Evolutionary conservation across 37 sponge, comb jelly and placozoan genomes (phyloP), one percentile per base, ranked within the genome.

Genomic region (Bolinopsis microptera): DNA sequence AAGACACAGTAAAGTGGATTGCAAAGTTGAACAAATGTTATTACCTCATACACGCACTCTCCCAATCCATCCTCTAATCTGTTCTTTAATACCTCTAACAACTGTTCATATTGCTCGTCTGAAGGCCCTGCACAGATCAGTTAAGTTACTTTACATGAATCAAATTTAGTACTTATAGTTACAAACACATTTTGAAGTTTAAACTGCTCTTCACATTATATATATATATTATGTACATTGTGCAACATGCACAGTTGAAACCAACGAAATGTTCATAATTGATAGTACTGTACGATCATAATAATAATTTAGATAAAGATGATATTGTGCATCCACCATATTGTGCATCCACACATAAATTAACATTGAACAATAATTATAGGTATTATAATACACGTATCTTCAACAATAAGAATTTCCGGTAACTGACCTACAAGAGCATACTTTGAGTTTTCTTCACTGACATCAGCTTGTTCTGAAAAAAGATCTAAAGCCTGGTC

Each of bases 11-110:
- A 93, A 96, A 96, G 95, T 94, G 94, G 95, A 23, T 90, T 34
- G n/a, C n/a, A n/a, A n/a, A n/a, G n/a, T n/a, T n/a, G n/a, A n/a
- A n/a, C n/a, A n/a, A n/a, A n/a, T n/a, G n/a, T 48, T 48, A 18
- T 98, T 32, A 99, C 34, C 74, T 97, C 97, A 69, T 95, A 96
- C 83, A 99, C 95, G 35, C 95, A 92, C 69, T 99, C 99, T 32
- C 99, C 99, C 31, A 96, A 96, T 16, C 99, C 99, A 13, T 99
- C 96, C 13, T 82, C 93, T 76, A 99, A 32, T 69, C 94, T 93
- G 31, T 39, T 80, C 93, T 94, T 94, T 76, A 99, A 69, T 25
- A 96, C 93, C 26, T 77, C 94, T 69, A 86, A 76, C 18, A 99
- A 94, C 41, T 69, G 69, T 28, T 96, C 97, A 92, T 96, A 96